Evolutionary conservation across 2,113 vertebrate genomes (phyloP).

Genomic region (Eupsittula cactorum): DNA sequence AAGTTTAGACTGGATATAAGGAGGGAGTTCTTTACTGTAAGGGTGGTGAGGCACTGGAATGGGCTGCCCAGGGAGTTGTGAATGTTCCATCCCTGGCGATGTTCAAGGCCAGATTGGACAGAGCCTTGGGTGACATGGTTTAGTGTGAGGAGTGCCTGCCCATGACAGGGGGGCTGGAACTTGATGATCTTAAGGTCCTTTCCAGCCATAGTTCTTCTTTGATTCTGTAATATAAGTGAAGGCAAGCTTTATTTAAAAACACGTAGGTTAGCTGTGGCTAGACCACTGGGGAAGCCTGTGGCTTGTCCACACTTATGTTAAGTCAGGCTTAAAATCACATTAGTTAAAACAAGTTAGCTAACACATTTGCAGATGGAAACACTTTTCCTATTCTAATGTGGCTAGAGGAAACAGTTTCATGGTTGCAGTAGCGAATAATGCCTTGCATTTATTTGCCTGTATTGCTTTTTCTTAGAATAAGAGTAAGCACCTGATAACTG

Average conservation of each 20-base stretch:
- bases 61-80: too few species aligned
- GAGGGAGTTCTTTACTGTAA: too few species aligned
- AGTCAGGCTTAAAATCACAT: constrained; percentile 6
- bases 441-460: neutral
- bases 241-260: neutral
- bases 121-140: too few species aligned
- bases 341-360: constrained; percentile 5
- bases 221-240: neutral
- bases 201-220: too few species aligned
- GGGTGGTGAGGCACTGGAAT: too few species aligned
- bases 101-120: too few species aligned
- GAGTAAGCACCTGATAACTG: neutral
- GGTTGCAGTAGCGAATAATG: neutral
- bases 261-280: neutral
- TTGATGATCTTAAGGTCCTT: too few species aligned
- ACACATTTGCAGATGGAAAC: neutral
- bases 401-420: neutral
- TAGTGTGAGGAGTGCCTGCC: too few species aligned
- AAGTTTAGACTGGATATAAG: too few species aligned
- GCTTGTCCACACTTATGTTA: neutral
- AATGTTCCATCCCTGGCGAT: too few species aligned
- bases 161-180: too few species aligned
- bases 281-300: neutral
- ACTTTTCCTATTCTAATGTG: neutral
- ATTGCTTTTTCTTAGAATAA: neutral